phyloP scores from a whole-genome alignment of 2,888 invertebrate species.

The Cynaeus angustus region DNA sequence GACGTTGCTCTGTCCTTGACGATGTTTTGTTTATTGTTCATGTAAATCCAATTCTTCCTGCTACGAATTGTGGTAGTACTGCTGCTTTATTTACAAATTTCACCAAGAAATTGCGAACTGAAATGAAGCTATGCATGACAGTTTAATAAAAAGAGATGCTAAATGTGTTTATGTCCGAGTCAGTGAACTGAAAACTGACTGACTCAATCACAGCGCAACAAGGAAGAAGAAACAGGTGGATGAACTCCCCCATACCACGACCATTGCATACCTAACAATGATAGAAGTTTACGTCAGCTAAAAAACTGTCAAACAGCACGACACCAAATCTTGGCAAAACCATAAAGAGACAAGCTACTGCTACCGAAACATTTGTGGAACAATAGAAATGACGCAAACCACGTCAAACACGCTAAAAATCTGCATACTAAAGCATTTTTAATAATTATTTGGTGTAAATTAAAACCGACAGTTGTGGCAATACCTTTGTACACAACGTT shows the following conservation, averaged over 20 bases:
- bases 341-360: too few relatives aligned
- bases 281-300: not conserved
- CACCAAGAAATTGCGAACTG: conserved; percentile 14
- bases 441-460: conserved; percentile 1
- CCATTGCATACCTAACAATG: conserved; percentile 1
- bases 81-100: conserved; percentile 24
- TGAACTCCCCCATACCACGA: conserved; percentile 45
- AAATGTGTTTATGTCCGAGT: conserved; percentile 45
- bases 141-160: conserved; percentile 10
- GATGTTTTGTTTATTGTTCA: conserved; percentile 26
- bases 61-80: too few relatives aligned
- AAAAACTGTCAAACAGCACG: conserved; percentile 2
- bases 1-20: conserved; percentile 25
- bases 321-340: not conserved
- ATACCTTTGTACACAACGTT: conserved; percentile 20
- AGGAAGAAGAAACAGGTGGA: conserved; percentile 54
- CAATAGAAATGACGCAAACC: not conserved
- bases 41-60: not conserved
- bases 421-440: not conserved
- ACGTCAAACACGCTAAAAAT: not conserved
- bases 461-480: not conserved
- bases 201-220: conserved; percentile 44
- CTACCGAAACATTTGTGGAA: not conserved
- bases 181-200: conserved; percentile 48
- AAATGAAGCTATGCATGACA: conserved; percentile 6